phyloP scores from a whole-genome alignment of 2,113 vertebrate species.

The Osmerus eperlanus region DNA sequence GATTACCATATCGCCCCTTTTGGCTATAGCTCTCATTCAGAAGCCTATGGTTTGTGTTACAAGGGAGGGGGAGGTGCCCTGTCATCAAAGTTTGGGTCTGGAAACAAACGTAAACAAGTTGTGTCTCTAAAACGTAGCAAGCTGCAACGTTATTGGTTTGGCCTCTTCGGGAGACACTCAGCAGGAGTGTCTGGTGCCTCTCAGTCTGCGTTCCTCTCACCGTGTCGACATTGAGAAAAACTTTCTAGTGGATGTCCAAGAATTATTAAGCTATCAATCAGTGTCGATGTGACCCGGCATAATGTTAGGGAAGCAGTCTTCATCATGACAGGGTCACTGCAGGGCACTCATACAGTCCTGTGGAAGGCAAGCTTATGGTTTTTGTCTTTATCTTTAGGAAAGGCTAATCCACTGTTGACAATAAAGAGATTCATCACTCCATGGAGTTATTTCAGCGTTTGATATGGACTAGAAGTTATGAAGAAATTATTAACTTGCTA shows the following conservation, averaged over 20 bases:
- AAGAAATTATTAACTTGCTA: too few species aligned
- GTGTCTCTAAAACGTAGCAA: not conserved
- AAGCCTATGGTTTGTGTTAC: not conserved
- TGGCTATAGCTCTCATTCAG: not conserved
- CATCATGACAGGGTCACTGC: not conserved
- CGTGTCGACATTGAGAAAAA: not conserved
- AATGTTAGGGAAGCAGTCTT: too few species aligned
- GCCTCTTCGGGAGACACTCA: not conserved
- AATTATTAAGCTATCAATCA: too few species aligned
- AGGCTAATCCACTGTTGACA: too few species aligned
- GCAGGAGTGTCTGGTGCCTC: constrained; percentile 12
- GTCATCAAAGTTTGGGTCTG: not conserved
- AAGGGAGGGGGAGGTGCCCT: not conserved
- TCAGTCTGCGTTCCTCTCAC: constrained; percentile 46
- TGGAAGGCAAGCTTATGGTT: not conserved
- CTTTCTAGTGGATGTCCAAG: too few species aligned
- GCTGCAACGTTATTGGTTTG: not conserved
- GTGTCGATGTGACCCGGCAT: too few species aligned
- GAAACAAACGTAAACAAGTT: not conserved
- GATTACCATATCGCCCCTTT: not conserved
- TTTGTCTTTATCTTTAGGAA: not conserved
- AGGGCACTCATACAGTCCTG: not conserved
- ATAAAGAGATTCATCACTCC: too few species aligned
- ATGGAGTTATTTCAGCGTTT: too few species aligned
- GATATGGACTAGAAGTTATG: too few species aligned